Evolutionary conservation across 2,888 invertebrate species (phyloP).

Genomic region (Bruchidius siliquastri): DNA sequence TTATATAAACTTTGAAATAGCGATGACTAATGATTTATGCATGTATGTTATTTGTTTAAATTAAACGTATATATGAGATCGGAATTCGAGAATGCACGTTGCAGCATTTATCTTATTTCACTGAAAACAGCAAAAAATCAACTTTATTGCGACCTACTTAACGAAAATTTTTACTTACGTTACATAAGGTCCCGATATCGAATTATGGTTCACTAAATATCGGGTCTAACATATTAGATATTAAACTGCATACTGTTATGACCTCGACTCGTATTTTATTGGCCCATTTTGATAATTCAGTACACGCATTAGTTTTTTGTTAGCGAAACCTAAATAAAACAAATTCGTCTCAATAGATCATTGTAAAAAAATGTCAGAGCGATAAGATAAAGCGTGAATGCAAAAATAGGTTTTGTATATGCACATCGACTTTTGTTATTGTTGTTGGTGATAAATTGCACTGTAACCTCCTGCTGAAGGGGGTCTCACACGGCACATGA

Average conservation of each 20-base stretch:
- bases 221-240: not conserved
- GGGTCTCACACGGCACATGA: not conserved
- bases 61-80: not conserved
- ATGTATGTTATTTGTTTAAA: not conserved
- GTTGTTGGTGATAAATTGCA: not conserved
- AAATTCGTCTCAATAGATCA: not conserved
- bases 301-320: not conserved
- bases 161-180: not conserved
- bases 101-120: not conserved
- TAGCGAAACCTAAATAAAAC: not conserved
- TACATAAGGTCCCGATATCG: not conserved
- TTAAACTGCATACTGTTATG: not conserved
- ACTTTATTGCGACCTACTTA: not conserved
- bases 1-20: not conserved
- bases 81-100: not conserved
- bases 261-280: not conserved
- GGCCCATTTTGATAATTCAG: not conserved
- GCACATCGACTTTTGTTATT: not conserved
- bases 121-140: not conserved
- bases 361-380: not conserved
- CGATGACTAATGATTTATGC: not conserved
- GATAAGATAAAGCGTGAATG: not conserved
- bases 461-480: not conserved
- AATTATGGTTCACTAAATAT: not conserved
- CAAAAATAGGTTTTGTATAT: not conserved